Base-by-base conservation (phyloP, 2,888 invertebrate genomes). In the Chrysolina haemoptera region DNA sequence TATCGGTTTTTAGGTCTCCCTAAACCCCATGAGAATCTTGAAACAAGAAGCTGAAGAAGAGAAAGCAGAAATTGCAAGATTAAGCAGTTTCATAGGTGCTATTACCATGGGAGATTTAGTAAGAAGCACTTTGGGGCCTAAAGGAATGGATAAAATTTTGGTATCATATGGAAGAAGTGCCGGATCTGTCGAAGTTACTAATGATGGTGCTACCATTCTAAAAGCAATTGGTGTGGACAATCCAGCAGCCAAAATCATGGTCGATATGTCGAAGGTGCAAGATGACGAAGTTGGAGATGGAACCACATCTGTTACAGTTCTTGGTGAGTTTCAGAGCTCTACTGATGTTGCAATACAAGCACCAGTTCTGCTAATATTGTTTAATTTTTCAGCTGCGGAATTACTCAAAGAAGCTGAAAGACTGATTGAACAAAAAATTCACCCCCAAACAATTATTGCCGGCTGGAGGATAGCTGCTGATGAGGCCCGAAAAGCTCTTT, bases 201-300 rank as follows among this genome's bases (percentile, higher is more conserved):
- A 99, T 89, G 99, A 99, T 89, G 99, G 99, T 73, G 99, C 99
- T 14, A 99, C 99, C 9, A 99, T 99, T 85, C 90, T 99, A 70
- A 96, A 98, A 87, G 93, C 96, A 0, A 93, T 99, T 72, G 99
- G 99, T 70, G 96, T 99, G 18, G 99, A 99, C 87, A 99, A 99
- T 89, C 98, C 99, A 22, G 99, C 99, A 41, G 99, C 99, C 0
- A 99, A 99, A 89, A 96, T 99, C 84, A 90, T 99, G 66, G 98
- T 99, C n/a, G 98, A 99, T 82, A 98, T 99, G 93, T 96, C 99
- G 14, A 95, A 96, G 88, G 98, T 98, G 3, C 99, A 99, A 87
- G 99, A 99, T 89, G 98, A 98, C 86, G 99, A 99, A 91, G 99
- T 99, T 74, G 99, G 99, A 62, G 99, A 99, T 91, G 99, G 99